Evolutionary conservation across 2,797 vertebrate species (phyloP), one percentile per base, ranked within the genome.

Genomic region (Limosa lapponica): DNA sequence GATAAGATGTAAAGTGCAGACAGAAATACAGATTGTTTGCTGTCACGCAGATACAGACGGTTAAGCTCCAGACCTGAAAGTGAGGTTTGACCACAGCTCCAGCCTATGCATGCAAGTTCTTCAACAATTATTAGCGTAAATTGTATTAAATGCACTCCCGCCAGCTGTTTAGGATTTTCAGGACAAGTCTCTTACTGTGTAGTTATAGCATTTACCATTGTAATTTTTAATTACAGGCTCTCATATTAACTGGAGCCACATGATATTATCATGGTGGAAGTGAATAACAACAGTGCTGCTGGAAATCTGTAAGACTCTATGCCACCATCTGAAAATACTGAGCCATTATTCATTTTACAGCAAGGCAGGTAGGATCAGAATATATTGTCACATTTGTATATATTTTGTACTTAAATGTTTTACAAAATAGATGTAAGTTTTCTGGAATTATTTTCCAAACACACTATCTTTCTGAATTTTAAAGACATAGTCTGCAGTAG

Each of bases 121-220:
- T 89, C 83, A 66, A 59, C 59, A 89, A 92, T 90, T 96, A 95
- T 82, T 93, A 95, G 80, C 15, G 5, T 77, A 96, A 96, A 94
- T 82, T 80, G 55, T 90, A 91, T 87, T 82, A 89, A 96, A 93
- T 87, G 61, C 79, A 43, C 71, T 93, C 93, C 71, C 0, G 1
- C 73, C 94, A 96, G 93, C 91, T 97, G 94, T 83, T 95, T 80
- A 90, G 94, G 95, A 91, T 96, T 96, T 97, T 95, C 82, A 90
- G 66, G 62, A 95, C 93, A 94, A 85, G 85, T 84, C 58, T 94
- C 80, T 94, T 81, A 88, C 91, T 96, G 85, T 90, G 87, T 87
- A 75, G 87, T 92, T 96, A 88, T 43, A 96, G 81, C 46, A 73
- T 92, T 94, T 92, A 92, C 94, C 83, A 93, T 84, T 93, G 86